A percentile compares a stretch with the other conserved stretches of the same genome.
Conservation (phyloP, 2,797 vertebrate species). For the Lerista edwardsae region DNA sequence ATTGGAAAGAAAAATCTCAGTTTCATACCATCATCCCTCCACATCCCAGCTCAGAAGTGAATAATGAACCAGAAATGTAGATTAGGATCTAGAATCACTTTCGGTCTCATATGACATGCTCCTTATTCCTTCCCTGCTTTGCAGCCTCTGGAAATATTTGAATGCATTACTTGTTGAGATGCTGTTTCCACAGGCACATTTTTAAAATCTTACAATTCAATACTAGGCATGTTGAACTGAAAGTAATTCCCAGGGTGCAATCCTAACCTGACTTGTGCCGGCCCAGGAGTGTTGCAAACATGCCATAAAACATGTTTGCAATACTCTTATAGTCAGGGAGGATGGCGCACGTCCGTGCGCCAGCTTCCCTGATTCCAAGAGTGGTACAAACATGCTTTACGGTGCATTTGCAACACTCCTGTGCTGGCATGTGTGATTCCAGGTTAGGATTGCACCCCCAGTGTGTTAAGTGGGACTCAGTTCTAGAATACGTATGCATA, state of each 20-base stretch:
- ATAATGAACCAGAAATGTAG: not conserved
- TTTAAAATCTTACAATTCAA: not conserved
- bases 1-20: not conserved
- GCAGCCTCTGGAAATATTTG: not conserved
- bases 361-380: too few species aligned
- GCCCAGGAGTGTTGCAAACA: too few species aligned
- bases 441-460: too few species aligned
- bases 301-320: too few species aligned
- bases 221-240: not conserved
- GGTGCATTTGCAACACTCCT: too few species aligned
- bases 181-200: too few species aligned
- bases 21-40: too few species aligned
- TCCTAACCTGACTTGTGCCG: too few species aligned
- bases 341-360: too few species aligned
- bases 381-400: too few species aligned
- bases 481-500: not conserved
- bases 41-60: not conserved
- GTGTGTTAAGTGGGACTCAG: not conserved
- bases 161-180: not conserved
- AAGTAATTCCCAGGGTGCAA: not conserved
- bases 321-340: too few species aligned
- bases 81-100: not conserved
- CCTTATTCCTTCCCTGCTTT: not conserved
- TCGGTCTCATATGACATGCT: not conserved
- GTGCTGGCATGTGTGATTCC: too few species aligned